These are phyloP conservation scores for Suricata suricatta DNA, from an alignment of 2,113 vertebrate genomes.

Conservation along the genomic window DNA sequence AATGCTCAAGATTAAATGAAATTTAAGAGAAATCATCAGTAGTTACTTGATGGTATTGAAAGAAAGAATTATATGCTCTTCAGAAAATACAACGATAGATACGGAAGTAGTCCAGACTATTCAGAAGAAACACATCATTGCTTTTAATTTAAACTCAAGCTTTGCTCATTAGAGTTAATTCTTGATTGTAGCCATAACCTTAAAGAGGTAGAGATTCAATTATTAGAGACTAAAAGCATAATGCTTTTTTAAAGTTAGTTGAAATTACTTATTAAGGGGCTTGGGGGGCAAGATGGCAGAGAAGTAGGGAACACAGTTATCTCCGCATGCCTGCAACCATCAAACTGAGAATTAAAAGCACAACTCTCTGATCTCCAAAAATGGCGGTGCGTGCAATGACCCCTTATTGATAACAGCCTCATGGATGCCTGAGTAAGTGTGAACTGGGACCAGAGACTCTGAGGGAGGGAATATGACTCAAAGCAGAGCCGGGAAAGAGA, in stretches of 20 bases:
- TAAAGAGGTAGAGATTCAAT: neutral
- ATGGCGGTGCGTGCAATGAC: too few species aligned
- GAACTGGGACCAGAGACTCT: too few species aligned
- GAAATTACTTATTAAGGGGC: slow-evolving; percentile 7
- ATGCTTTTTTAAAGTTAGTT: neutral
- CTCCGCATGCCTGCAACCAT: too few species aligned
- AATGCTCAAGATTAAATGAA: neutral
- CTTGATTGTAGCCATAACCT: neutral
- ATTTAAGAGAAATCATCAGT: neutral
- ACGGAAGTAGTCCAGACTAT: neutral
- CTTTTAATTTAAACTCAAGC: neutral
- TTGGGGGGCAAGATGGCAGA: too few species aligned
- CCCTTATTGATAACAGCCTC: too few species aligned
- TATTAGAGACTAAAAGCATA: neutral
- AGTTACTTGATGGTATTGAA: neutral
- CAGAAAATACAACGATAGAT: neutral
- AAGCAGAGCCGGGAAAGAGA: too few species aligned
- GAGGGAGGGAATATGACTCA: too few species aligned
- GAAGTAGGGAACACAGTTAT: too few species aligned
- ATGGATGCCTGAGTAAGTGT: too few species aligned
- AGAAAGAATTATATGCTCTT: neutral
- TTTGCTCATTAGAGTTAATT: neutral
- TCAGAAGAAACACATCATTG: neutral
- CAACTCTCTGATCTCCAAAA: too few species aligned
- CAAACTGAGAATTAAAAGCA: too few species aligned